These are phyloP conservation scores for Diphyllodes magnificus DNA, from an alignment of 2,113 vertebrate species.

Conservation along the genomic window DNA sequence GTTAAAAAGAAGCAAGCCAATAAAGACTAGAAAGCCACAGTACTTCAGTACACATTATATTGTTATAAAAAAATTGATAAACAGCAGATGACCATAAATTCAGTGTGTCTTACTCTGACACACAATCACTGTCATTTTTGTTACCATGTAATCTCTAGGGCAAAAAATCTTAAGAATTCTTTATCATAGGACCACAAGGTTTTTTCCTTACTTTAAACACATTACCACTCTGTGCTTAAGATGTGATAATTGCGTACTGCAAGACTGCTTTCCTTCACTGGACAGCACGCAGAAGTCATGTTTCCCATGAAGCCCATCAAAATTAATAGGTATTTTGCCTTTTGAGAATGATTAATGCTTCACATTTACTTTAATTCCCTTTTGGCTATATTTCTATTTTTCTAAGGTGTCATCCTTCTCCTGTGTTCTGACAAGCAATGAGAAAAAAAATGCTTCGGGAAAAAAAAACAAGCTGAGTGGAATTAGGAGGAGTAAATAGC, in stretches of 20 bases:
- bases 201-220: background rate
- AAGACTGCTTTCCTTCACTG: background rate
- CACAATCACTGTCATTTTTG: background rate
- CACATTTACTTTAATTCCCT: background rate
- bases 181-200: background rate
- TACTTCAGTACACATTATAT: background rate
- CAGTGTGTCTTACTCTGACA: background rate
- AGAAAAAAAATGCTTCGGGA: background rate
- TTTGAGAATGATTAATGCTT: background rate
- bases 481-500: slow-evolving; percentile 43
- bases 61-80: background rate
- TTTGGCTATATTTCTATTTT: background rate
- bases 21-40: background rate
- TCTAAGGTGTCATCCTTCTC: background rate
- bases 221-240: background rate
- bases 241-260: background rate
- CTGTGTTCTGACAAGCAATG: background rate
- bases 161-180: background rate
- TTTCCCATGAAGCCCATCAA: background rate
- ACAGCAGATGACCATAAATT: background rate
- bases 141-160: background rate
- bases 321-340: background rate
- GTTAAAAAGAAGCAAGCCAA: background rate
- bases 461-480: background rate
- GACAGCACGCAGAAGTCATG: background rate